Percentiles rank a stretch among this genome's conserved stretches.
phyloP scores from a whole-genome alignment of 2,113 vertebrate genomes.

The Cacatua alba region DNA sequence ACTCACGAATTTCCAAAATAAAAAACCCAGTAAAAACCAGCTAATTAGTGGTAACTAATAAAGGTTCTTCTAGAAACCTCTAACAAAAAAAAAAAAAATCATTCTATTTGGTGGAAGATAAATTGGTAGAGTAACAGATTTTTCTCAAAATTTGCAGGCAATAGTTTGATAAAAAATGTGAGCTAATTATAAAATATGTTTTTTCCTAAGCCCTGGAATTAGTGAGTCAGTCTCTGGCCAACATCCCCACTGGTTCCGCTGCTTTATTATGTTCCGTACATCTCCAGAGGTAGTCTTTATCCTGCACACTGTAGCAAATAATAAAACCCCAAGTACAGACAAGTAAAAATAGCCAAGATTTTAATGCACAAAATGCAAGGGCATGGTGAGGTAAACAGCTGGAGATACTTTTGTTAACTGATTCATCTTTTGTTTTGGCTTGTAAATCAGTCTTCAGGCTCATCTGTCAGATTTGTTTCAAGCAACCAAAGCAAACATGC shows the following conservation, averaged over 20 bases:
- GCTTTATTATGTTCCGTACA: background rate
- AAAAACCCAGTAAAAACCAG: background rate
- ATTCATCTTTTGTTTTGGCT: background rate
- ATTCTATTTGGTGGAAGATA: background rate
- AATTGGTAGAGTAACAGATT: background rate
- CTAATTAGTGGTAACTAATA: background rate
- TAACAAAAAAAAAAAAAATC: background rate
- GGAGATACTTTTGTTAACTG: background rate
- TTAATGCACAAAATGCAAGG: background rate
- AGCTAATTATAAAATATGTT: background rate
- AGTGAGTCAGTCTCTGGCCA: background rate
- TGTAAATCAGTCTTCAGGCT: background rate
- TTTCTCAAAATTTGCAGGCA: background rate
- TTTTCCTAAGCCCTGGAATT: background rate
- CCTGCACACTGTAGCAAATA: background rate
- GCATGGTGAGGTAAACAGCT: background rate
- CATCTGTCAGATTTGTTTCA: background rate
- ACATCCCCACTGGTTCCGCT: background rate
- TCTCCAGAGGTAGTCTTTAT: background rate
- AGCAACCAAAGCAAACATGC: background rate
- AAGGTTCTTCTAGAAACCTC: background rate
- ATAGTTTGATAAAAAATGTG: background rate
- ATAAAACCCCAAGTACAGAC: background rate
- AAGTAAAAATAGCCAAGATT: background rate
- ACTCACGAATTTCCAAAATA: background rate